These are phyloP conservation scores for Limosa lapponica DNA, from an alignment of 2,797 vertebrate species.

Conservation along the genomic window DNA sequence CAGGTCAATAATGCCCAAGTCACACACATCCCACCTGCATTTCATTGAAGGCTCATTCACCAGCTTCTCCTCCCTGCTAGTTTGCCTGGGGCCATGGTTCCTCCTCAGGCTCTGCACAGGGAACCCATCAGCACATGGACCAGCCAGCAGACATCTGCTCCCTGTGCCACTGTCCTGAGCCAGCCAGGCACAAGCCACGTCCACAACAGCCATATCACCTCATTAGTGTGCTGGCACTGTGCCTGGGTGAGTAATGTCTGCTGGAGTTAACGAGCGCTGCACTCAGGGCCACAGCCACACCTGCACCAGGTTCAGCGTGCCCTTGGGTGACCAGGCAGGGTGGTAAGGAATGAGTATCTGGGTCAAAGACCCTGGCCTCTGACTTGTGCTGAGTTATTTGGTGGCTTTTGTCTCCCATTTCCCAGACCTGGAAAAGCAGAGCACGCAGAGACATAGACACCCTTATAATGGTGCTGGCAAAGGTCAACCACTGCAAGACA, in stretches of 20 bases:
- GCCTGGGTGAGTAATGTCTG: background rate
- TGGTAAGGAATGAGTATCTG: background rate
- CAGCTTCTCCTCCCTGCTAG: background rate
- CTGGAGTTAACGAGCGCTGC: background rate
- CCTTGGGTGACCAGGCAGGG: background rate
- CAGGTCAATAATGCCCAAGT: background rate
- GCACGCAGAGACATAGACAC: accelerated
- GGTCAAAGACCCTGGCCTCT: background rate
- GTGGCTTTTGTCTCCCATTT: background rate
- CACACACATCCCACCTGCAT: background rate
- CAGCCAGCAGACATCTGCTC: accelerated
- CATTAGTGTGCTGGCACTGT: accelerated
- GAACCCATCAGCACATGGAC: background rate
- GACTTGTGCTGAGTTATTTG: background rate
- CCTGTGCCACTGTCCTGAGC: accelerated
- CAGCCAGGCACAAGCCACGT: accelerated
- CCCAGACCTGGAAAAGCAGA: background rate
- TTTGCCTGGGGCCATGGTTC: background rate
- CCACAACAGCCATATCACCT: background rate
- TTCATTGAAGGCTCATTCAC: background rate
- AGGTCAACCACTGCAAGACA: background rate
- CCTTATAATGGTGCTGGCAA: background rate
- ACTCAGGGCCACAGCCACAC: background rate
- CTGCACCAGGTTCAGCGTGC: background rate
- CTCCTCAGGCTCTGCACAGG: background rate